phyloP scores from a whole-genome alignment of 2,113 vertebrate species.

The Acanthochromis polyacanthus region DNA sequence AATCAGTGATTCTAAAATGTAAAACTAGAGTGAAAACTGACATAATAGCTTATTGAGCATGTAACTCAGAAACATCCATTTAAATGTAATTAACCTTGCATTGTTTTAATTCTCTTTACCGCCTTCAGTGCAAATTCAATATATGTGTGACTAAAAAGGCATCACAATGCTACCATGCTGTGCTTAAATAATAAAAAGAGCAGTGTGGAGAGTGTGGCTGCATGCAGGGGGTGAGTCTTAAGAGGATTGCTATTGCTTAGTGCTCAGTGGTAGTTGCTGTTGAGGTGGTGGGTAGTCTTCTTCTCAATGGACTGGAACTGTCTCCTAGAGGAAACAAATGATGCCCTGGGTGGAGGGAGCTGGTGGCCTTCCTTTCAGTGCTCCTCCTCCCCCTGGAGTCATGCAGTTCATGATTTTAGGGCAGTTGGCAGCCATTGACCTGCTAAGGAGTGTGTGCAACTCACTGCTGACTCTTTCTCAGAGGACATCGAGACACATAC shows the following conservation, averaged over 20 bases:
- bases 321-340: constrained; percentile 42
- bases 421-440: constrained; percentile 31
- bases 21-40: too few species aligned
- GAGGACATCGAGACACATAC: background rate
- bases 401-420: constrained; percentile 19
- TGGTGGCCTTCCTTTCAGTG: constrained; percentile 19
- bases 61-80: too few species aligned
- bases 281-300: constrained; percentile 21
- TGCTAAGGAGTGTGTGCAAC: constrained; percentile 12
- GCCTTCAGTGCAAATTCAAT: background rate
- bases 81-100: background rate
- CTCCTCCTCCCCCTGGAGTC: constrained; percentile 21
- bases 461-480: constrained; percentile 15
- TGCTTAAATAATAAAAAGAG: constrained; percentile 19
- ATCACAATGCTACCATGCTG: constrained; percentile 1
- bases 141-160: background rate
- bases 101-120: background rate
- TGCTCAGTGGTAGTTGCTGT: constrained; percentile 18
- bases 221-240: constrained; percentile 20
- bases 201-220: constrained; percentile 4
- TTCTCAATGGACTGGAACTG: constrained; percentile 32
- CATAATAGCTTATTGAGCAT: too few species aligned
- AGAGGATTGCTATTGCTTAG: constrained; percentile 40
- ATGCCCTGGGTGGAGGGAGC: constrained; percentile 28
- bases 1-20: too few species aligned